Percentiles rank a stretch among this genome's conserved stretches.
Conservation (phyloP, 2,113 vertebrate species). For the Antigone vipio region DNA sequence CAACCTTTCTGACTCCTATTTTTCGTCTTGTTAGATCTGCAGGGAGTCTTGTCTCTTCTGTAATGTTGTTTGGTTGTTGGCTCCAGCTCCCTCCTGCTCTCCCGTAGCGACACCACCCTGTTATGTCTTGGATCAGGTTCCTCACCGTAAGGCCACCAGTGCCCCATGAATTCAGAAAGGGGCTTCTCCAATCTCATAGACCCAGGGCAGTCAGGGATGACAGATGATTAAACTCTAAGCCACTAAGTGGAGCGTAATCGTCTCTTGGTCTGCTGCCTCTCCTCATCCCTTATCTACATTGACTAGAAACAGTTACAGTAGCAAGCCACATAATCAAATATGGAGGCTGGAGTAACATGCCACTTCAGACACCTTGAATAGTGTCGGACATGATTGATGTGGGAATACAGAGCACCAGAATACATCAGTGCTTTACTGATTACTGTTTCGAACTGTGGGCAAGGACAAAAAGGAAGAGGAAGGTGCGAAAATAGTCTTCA, state of each 20-base stretch:
- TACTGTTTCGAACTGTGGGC: background rate
- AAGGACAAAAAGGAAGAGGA: background rate
- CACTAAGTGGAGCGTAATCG: background rate
- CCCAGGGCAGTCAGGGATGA: background rate
- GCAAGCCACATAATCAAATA: background rate
- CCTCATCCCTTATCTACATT: background rate
- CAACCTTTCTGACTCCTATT: background rate
- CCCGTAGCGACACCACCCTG: background rate
- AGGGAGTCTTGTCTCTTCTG: background rate
- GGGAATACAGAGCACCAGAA: background rate
- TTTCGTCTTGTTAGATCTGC: background rate
- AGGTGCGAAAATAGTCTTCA: background rate
- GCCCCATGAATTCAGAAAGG: rapidly evolving
- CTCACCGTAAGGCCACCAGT: background rate
- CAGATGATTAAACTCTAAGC: background rate
- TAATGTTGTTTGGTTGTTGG: background rate
- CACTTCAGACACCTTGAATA: background rate
- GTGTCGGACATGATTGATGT: background rate
- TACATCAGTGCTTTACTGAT: background rate
- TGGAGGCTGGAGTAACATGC: background rate
- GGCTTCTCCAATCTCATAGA: background rate
- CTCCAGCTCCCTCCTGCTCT: background rate
- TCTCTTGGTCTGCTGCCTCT: background rate
- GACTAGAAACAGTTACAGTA: background rate
- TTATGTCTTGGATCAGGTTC: background rate